A percentile compares a stretch with the other conserved stretches of the same genome.
Conservation (phyloP, 2,113 vertebrate genomes). For the Prionailurus bengalensis region DNA sequence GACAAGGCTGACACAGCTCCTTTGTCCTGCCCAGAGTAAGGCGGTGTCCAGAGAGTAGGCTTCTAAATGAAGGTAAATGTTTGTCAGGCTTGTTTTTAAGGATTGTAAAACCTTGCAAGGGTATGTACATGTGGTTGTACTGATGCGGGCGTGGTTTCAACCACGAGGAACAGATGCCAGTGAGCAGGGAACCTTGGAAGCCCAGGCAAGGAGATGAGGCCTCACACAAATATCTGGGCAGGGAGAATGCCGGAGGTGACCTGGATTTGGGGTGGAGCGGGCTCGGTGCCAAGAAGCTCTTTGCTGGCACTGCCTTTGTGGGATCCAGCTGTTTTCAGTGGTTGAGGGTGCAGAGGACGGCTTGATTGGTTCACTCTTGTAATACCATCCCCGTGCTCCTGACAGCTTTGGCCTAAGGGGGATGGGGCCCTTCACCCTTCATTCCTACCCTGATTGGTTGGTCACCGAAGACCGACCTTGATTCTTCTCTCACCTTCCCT, state of each 20-base stretch:
- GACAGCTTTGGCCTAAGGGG: not conserved
- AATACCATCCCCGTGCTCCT: not conserved
- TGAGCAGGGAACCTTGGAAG: not conserved
- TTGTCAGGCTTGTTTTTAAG: not conserved
- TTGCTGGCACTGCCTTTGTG: not conserved
- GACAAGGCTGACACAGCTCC: not conserved
- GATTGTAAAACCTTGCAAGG: not conserved
- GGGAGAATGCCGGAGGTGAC: not conserved
- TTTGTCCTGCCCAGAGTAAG: not conserved
- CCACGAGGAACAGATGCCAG: no score
- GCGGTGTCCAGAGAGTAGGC: no score
- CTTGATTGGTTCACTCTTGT: rapidly evolving
- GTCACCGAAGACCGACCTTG: not conserved
- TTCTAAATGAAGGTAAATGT: not conserved
- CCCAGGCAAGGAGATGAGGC: not conserved
- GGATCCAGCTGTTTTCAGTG: not conserved
- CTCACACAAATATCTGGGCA: not conserved
- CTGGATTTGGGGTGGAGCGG: not conserved
- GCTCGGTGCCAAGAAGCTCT: not conserved
- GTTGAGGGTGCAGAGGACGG: not conserved
- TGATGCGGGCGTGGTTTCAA: not conserved
- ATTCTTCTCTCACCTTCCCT: not conserved
- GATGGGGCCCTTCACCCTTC: not conserved
- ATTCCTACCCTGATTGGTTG: not conserved
- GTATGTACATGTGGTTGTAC: not conserved